phyloP scores from a whole-genome alignment of 1,140 invertebrate genomes.

The Temnothorax nylanderi region DNA sequence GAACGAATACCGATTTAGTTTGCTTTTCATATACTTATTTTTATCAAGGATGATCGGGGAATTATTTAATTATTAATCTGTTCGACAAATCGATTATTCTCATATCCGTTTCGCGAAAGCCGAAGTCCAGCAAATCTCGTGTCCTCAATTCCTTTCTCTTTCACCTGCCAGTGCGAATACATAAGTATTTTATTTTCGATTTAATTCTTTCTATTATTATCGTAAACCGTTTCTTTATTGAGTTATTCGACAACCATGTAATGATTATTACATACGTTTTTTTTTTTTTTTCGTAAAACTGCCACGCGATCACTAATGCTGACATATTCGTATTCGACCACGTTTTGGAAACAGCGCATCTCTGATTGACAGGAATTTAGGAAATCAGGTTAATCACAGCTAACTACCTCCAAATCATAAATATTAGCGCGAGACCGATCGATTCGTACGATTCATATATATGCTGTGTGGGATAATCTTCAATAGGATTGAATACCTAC shows the following conservation, averaged over 20 bases:
- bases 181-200: neutral
- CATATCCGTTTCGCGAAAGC: neutral
- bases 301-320: neutral
- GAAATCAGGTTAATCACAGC: constrained; percentile 17
- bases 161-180: neutral
- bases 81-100: neutral
- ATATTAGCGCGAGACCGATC: constrained; percentile 29
- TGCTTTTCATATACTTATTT: neutral
- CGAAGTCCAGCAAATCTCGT: neutral
- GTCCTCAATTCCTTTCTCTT: neutral
- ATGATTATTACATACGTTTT: neutral
- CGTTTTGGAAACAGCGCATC: constrained; percentile 4
- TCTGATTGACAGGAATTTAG: constrained; percentile 46
- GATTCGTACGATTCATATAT: neutral
- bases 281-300: neutral
- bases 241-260: neutral
- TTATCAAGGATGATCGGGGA: neutral
- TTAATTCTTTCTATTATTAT: neutral
- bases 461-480: neutral
- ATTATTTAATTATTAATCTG: constrained; percentile 1
- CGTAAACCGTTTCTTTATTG: neutral
- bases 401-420: constrained; percentile 42
- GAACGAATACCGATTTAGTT: neutral
- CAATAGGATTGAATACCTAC: neutral
- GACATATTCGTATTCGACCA: neutral